Base-by-base conservation (phyloP, 2,113 vertebrate species). In the Carettochelys insculpta region DNA sequence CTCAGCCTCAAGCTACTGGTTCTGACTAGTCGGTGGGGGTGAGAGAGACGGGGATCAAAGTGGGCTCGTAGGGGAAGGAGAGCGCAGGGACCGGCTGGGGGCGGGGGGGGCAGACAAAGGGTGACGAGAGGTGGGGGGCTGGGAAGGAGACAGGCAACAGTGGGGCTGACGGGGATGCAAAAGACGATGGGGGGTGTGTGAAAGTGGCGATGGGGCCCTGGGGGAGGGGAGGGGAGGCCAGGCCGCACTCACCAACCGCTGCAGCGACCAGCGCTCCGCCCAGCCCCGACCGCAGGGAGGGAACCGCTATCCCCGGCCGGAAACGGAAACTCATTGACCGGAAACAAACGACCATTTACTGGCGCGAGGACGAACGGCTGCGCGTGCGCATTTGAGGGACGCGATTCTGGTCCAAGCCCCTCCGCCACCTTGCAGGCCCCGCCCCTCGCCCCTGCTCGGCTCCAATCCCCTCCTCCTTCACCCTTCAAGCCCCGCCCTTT, bases 281-380 rank as follows among this genome's bases (percentile, higher is more conserved):
- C 4, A 4, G n/a, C 77, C n/a, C 51, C 11, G 77, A 5, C 4
- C 48, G 8, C 27, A 5, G 29, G 47, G 29, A 12, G 6, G 54
- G 1, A 29, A 7, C 68, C 41, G n/a, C 20, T 20, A 5, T 27
- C 48, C 11, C 31, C 27, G 16, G 5, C 45, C 80, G 79, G 90
- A 86, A 68, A 53, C 16, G 43, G 25, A 48, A 78, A 22, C 7
- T 25, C 9, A 8, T 11, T 20, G 24, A 48, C 17, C 71, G 84
- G 84, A 86, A 82, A 29, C 1, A 8, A 25, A 27, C n/a, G n/a
- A 11, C 7, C 9, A 3, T 4, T 1, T 2, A 20, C 1, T 17
- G 61, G 4, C 8, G 34, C 34, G 5, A 56, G 5, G 61, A 68
- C 34, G 19, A 38, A 10, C n/a, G 6, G 5, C 4, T 31, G 61